Percentiles rank a stretch among this genome's conserved stretches.
Evolutionary conservation across 1,140 invertebrate genomes (phyloP).

Genomic region (Amyelois transitella): DNA sequence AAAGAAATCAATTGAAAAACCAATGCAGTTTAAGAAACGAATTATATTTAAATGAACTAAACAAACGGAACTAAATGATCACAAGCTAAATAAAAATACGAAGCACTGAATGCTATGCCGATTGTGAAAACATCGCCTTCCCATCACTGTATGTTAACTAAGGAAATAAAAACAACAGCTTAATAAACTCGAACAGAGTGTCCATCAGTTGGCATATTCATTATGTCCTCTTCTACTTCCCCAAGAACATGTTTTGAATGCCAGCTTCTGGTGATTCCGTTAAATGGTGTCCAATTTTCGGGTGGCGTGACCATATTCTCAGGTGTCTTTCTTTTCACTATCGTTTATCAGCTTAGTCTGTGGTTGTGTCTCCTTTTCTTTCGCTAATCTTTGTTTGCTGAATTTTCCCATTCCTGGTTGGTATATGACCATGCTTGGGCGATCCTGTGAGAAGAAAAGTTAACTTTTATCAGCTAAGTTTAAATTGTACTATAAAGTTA

Average conservation of each 20-base stretch:
- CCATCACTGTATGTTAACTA: constrained; percentile 48
- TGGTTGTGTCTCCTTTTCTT: constrained; percentile 69
- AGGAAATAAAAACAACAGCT: constrained; percentile 47
- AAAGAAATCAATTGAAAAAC: constrained; percentile 9
- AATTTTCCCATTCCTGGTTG: constrained; percentile 84
- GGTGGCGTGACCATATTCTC: constrained; percentile 34
- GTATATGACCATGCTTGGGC: constrained; percentile 82
- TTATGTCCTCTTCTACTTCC: constrained; percentile 47
- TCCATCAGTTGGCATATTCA: constrained; percentile 56
- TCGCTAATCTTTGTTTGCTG: constrained; percentile 79
- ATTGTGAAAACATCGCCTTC: constrained; percentile 47
- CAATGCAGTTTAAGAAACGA: constrained; percentile 34
- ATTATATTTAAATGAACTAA: constrained; percentile 69
- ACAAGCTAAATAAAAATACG: constrained; percentile 60
- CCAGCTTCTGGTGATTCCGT: constrained; percentile 63
- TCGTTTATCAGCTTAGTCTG: constrained; percentile 42
- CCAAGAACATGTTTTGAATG: constrained; percentile 46
- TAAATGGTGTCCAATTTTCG: constrained; percentile 63
- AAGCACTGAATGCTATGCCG: constrained; percentile 43
- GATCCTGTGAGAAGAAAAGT: constrained; percentile 74
- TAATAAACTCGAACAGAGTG: constrained; percentile 42
- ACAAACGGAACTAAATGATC: constrained; percentile 59
- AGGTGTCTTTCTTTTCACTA: constrained; percentile 68
- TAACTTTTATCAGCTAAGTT: too few relatives aligned
- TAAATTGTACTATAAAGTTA: too few relatives aligned